phyloP scores from a whole-genome alignment of 1,140 invertebrate species.

The Drosophila tristis region DNA sequence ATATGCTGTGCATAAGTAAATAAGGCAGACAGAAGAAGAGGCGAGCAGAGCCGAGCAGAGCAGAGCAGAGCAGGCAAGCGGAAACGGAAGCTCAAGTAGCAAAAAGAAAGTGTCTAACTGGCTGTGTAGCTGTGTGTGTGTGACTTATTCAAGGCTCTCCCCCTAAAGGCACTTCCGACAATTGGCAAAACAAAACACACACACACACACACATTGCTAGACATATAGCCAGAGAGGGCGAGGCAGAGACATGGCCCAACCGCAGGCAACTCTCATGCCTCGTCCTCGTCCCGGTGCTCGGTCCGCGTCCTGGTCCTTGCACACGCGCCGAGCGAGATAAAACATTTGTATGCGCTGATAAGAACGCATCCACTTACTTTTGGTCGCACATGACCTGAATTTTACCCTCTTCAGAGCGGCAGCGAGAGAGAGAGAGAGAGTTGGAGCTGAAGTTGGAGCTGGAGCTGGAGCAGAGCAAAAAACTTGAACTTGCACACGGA shows the following conservation, averaged over 20 bases:
- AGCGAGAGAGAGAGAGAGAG: slow-evolving; percentile 5
- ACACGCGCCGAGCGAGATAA: slow-evolving; percentile 75
- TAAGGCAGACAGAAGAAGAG: slow-evolving; percentile 54
- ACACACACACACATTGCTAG: slow-evolving; percentile 36
- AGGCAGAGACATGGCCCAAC: slow-evolving; percentile 13
- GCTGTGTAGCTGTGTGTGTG: slow-evolving; percentile 52
- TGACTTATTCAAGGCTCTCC: slow-evolving; percentile 54
- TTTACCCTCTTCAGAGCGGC: slow-evolving; percentile 33
- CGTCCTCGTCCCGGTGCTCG: slow-evolving; percentile 2
- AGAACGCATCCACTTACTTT: slow-evolving; percentile 82
- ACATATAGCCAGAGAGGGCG: not conserved
- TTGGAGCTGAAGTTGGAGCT: slow-evolving; percentile 6
- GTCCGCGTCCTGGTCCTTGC: slow-evolving; percentile 26
- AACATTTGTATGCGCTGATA: slow-evolving; percentile 82
- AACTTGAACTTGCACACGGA: slow-evolving; percentile 69
- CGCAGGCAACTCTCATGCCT: slow-evolving; percentile 33
- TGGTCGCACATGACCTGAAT: slow-evolving; percentile 80
- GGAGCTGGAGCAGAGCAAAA: slow-evolving; percentile 45
- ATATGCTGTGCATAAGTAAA: slow-evolving; percentile 82
- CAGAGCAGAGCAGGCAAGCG: slow-evolving; percentile 46
- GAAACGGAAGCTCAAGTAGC: slow-evolving; percentile 78
- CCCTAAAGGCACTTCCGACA: slow-evolving; percentile 74
- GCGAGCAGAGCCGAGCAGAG: slow-evolving; percentile 27
- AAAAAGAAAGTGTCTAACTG: slow-evolving; percentile 81
- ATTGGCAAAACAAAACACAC: slow-evolving; percentile 77